A percentile compares a stretch with the other conserved stretches of the same genome.
phyloP scores from a whole-genome alignment of 2,113 vertebrate genomes.

The Gallinago undulata region DNA sequence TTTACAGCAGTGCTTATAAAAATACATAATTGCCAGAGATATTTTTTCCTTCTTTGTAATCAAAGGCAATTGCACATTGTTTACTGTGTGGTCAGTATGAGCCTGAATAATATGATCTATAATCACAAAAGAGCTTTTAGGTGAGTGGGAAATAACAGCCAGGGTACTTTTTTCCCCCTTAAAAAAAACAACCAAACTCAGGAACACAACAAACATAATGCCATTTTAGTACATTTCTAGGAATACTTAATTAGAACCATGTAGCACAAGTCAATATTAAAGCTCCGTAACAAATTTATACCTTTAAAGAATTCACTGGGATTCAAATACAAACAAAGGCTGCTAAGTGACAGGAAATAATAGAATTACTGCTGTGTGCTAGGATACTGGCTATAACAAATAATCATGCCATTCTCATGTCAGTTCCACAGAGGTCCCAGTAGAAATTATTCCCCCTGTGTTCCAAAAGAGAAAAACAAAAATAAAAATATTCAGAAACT shows the following conservation, averaged over 20 bases:
- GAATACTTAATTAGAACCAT: constrained; percentile 5
- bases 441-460: background rate
- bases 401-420: background rate
- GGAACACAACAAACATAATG: background rate
- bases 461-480: background rate
- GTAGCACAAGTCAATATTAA: background rate
- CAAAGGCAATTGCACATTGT: constrained; percentile 18
- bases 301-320: constrained; percentile 20
- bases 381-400: background rate
- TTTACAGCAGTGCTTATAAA: constrained; percentile 16
- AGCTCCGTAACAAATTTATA: constrained; percentile 17
- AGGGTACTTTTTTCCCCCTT: background rate
- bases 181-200: background rate
- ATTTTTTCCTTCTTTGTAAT: constrained; percentile 19
- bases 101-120: background rate
- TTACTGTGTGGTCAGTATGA: constrained; percentile 36
- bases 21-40: background rate
- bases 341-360: constrained; percentile 18
- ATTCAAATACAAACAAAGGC: constrained; percentile 21
- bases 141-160: constrained; percentile 20
- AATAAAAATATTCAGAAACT: background rate
- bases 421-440: background rate
- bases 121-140: constrained; percentile 22
- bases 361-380: background rate
- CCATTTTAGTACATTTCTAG: constrained; percentile 10